Evolutionary conservation across 2,888 invertebrate species (phyloP), one percentile per base, ranked within the genome.

Genomic region (Eulithis prunata): DNA sequence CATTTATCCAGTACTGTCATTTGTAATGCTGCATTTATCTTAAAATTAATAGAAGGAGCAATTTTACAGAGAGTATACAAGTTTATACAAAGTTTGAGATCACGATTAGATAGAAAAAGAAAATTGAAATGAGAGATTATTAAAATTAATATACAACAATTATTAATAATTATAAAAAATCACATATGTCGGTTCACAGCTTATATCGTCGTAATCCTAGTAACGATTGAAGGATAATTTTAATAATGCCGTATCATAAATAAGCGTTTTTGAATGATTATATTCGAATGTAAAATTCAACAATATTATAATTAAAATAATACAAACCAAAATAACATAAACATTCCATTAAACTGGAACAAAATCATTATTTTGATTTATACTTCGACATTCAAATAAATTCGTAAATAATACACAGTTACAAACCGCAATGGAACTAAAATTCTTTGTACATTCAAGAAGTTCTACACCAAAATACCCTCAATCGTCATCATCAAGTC

Each of bases 1-100:
- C 68, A 75, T 71, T 70, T 69, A 84, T 89, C 88, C 77, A 73
- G 73, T 88, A 91, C 91, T 91, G 89, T 87, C 89, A 88, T 86
- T 88, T 86, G 82, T 78, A 71, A 82, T 81, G 83, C 78, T 81
- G 78, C 80, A 75, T 79, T 66, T 78, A 21, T 74, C 81, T 79
- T 79, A 82, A 56, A 67, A 70, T 55, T 60, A 65, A 32, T 28
- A 57, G 60, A 65, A 60, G 47, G 52, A 60, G 28, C 6, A 64
- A 64, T 64, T 64, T 64, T 1, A 59, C 10, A 38, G 49, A 32
- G 4, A 56, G 57, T 13, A 46, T 56, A 52, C 74, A 76, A 77
- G 68, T 78, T 81, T 79, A 71, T 77, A 81, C 75, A 81, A 73
- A 78, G 79, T 74, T 78, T 82, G 83, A 82, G 82, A 83, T 83